phyloP scores from a whole-genome alignment of 2,888 invertebrate genomes.

The Machimus atricapillus region DNA sequence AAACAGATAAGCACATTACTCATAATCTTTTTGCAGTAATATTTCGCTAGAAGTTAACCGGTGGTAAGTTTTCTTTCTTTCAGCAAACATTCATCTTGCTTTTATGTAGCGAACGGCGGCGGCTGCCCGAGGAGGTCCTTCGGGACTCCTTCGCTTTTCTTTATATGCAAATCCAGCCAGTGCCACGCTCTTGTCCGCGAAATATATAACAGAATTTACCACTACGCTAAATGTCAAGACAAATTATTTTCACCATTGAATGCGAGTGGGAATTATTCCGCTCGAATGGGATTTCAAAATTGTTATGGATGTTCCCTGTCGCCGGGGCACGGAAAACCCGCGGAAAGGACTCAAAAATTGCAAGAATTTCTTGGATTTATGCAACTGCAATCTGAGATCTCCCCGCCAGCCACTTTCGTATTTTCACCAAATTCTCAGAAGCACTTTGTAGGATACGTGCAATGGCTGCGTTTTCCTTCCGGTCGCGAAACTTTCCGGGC shows the following conservation, averaged over 20 bases:
- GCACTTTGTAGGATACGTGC: neutral
- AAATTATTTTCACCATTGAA: conserved; percentile 29
- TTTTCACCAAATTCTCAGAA: neutral
- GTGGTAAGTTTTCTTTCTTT: conserved; percentile 33
- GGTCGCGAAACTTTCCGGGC: neutral
- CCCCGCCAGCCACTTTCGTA: neutral
- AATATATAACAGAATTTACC: conserved; percentile 22
- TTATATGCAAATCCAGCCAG: conserved; percentile 15
- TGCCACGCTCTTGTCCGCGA: neutral
- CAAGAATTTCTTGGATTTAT: neutral
- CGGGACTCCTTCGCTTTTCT: neutral
- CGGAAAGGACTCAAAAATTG: neutral
- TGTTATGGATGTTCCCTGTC: neutral
- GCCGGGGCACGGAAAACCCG: neutral
- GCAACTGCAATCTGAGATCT: neutral
- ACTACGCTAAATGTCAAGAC: conserved; percentile 29
- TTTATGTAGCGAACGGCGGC: neutral
- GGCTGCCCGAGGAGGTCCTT: neutral
- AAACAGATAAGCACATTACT: conserved; percentile 28
- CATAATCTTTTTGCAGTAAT: conserved; percentile 31
- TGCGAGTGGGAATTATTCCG: conserved; percentile 14
- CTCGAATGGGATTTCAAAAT: neutral
- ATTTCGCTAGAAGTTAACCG: conserved; percentile 19
- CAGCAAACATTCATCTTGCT: conserved; percentile 30
- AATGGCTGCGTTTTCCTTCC: neutral